Conservation (phyloP, 2,797 vertebrate genomes). For the Xerus rutilus region DNA sequence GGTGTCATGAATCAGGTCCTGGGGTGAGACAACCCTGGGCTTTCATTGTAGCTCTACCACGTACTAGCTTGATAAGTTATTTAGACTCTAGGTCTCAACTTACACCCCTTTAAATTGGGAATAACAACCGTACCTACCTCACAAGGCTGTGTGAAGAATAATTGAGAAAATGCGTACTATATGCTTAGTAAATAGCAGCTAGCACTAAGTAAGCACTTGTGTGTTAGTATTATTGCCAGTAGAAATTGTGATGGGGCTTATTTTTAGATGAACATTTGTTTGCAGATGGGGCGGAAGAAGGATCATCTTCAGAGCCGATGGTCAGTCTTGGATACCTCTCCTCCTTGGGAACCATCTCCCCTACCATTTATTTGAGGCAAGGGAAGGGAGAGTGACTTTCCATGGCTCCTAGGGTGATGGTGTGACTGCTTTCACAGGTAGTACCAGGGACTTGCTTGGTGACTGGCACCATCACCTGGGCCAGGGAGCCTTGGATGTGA, state of each 20-base stretch:
- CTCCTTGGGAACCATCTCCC: not conserved
- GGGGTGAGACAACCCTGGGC: not conserved
- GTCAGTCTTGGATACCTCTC: not conserved
- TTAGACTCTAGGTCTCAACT: not conserved
- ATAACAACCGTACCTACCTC: not conserved
- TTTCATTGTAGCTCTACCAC: not conserved
- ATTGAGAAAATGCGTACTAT: not conserved
- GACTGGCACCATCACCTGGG: not conserved
- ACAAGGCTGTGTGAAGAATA: not conserved
- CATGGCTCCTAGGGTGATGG: not conserved
- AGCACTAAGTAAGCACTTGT: not conserved
- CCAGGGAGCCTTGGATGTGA: not conserved
- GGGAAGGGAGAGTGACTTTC: not conserved
- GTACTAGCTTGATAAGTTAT: not conserved
- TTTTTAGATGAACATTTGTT: not conserved
- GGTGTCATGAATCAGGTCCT: not conserved
- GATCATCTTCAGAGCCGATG: not conserved
- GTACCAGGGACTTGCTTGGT: not conserved
- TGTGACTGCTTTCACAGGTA: not conserved
- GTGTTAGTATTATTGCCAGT: not conserved
- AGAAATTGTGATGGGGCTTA: not conserved
- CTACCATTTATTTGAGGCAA: not conserved
- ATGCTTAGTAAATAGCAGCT: not conserved
- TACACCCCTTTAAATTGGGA: not conserved
- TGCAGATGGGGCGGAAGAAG: not conserved